Percentiles rank a stretch among this genome's conserved stretches.
phyloP scores from a whole-genome alignment of 2,888 invertebrate species.

The Actias luna region DNA sequence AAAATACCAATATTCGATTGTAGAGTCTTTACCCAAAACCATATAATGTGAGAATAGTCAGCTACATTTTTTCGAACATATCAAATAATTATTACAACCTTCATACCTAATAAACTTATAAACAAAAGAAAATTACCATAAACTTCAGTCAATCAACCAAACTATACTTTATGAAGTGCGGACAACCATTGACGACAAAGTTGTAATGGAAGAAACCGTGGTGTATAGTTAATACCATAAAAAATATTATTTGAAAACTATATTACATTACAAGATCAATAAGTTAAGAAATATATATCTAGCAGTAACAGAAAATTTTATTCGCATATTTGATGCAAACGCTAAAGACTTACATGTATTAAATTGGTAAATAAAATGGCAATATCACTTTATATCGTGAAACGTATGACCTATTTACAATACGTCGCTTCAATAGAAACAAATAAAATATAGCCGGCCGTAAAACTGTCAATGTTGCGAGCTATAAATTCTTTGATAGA shows the following conservation, averaged over 20 bases:
- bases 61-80: background rate
- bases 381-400: slow-evolving; percentile 12
- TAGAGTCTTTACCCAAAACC: background rate
- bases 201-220: background rate
- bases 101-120: background rate
- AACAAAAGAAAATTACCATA: background rate
- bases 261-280: background rate
- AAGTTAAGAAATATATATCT: background rate
- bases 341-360: slow-evolving; percentile 1
- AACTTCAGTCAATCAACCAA: background rate
- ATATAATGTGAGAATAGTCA: background rate
- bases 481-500: slow-evolving; percentile 26
- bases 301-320: background rate
- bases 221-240: background rate
- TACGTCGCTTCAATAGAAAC: slow-evolving; percentile 21
- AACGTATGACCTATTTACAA: slow-evolving; percentile 18
- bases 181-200: too few relatives aligned
- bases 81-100: background rate
- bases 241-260: background rate
- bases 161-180: too few relatives aligned
- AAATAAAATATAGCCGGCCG: slow-evolving; percentile 34
- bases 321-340: background rate
- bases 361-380: slow-evolving; percentile 8
- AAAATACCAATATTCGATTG: background rate
- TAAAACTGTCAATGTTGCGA: slow-evolving; percentile 32